phyloP scores from a whole-genome alignment of 2,888 invertebrate species.

The Eulithis prunata region DNA sequence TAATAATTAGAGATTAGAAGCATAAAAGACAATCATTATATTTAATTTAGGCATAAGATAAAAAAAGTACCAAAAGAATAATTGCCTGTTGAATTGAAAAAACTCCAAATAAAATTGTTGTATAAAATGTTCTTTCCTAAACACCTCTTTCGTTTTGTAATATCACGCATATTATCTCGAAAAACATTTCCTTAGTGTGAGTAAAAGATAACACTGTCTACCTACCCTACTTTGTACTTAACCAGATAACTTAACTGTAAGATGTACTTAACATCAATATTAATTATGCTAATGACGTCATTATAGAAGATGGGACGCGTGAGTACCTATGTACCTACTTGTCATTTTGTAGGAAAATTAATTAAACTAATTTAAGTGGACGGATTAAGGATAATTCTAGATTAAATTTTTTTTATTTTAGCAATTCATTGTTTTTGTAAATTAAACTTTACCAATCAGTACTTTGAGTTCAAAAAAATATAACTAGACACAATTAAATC shows the following conservation, averaged over 20 bases:
- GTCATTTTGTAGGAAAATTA: conserved; percentile 42
- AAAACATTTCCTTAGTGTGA: conserved; percentile 5
- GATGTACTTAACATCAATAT: conserved; percentile 29
- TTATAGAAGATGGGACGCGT: conserved; percentile 26
- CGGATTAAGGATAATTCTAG: conserved; percentile 17
- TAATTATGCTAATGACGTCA: conserved; percentile 36
- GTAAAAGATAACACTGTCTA: conserved; percentile 12
- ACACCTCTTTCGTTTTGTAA: neutral
- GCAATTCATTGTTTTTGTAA: too few relatives aligned
- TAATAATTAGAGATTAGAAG: too few relatives aligned
- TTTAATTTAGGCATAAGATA: too few relatives aligned
- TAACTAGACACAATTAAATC: too few relatives aligned
- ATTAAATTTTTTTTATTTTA: too few relatives aligned
- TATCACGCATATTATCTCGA: neutral
- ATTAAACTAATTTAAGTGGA: conserved; percentile 29
- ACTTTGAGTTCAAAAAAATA: too few relatives aligned
- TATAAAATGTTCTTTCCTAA: too few relatives aligned
- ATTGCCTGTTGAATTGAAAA: too few relatives aligned
- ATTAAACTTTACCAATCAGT: too few relatives aligned
- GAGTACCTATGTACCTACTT: conserved; percentile 35
- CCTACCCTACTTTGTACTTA: conserved; percentile 14
- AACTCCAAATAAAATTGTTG: too few relatives aligned
- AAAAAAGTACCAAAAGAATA: too few relatives aligned
- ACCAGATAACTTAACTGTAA: conserved; percentile 25
- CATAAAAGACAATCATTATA: too few relatives aligned